Evolutionary conservation across 1,140 invertebrate species (phyloP), one percentile per base, ranked within the genome.

Genomic region (Telenomus remus): DNA sequence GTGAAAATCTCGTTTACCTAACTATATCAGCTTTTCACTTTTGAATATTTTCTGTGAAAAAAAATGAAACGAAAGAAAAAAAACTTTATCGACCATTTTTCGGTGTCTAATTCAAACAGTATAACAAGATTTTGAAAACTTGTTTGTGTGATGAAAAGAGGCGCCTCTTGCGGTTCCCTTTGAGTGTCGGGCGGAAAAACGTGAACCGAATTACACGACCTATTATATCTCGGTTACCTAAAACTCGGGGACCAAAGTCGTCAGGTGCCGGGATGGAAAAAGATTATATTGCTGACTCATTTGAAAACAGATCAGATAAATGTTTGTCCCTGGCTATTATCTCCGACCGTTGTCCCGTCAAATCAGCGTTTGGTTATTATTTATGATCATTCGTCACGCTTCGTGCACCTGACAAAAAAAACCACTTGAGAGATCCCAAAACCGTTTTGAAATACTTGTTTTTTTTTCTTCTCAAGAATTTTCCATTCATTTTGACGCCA

Each of bases 111-210:
- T 44, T 19, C 47, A 27, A 68, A 73, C 61, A 56, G 49, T 51
- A 34, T 79, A 81, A 81, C 73, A 74, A 75, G 59, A 75, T 79
- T 79, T 78, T 78, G 51, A 61, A 78, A 59, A 76, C 49, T 57
- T 73, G 56, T 70, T 60, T 65, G 46, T 53, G 61, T 37, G 46
- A 46, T 46, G 43, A 13, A n/a, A 34, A 59, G 46, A 64, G 60
- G 57, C 3, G 43, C 66, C 73, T 69, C 57, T 78, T 79, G 64
- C 55, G 65, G 54, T 49, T 48, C 59, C 60, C 65, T 57, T 71
- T 72, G 56, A 72, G 12, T 5, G 19, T 27, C 19, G 1, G 56
- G 50, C 42, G 54, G 14, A 60, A 61, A 27, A 78, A 65, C 70
- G 70, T 78, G 70, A 78, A 72, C 6, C 14, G 46, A 63, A 66